Conservation (phyloP, 1,140 invertebrate species). For the Macrosteles quadrilineatus region DNA sequence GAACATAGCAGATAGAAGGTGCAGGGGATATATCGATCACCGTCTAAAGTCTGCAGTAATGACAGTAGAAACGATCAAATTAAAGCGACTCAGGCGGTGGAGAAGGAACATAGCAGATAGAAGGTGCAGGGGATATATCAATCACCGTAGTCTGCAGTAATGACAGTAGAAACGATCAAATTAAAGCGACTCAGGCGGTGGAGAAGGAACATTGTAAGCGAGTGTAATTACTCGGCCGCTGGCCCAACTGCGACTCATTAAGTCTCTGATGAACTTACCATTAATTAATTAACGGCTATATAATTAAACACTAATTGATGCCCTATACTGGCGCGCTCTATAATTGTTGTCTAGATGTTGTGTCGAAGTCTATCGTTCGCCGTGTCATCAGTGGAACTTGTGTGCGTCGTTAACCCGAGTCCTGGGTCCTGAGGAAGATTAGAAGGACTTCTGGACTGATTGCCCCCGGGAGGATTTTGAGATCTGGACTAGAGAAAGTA, state of each 20-base stretch:
- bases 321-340: conserved; percentile 16
- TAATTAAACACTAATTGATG: conserved; percentile 23
- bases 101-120: too few relatives aligned
- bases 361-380: background rate
- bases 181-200: background rate
- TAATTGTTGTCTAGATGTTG: conserved; percentile 10
- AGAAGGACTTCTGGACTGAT: too few relatives aligned
- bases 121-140: too few relatives aligned
- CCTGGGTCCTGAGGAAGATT: too few relatives aligned
- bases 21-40: too few relatives aligned
- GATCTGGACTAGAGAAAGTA: too few relatives aligned
- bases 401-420: too few relatives aligned
- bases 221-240: conserved; percentile 9
- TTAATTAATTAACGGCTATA: conserved; percentile 26
- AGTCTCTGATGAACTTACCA: conserved; percentile 26
- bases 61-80: too few relatives aligned
- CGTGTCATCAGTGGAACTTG: background rate
- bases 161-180: conserved; percentile 25
- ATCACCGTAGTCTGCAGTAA: conserved; percentile 5
- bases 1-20: too few relatives aligned
- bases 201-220: conserved; percentile 23
- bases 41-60: too few relatives aligned
- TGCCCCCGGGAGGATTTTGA: too few relatives aligned
- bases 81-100: too few relatives aligned
- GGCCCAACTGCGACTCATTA: conserved; percentile 19